Conservation (phyloP, 1,140 invertebrate species). For the Dysdera silvatica region DNA sequence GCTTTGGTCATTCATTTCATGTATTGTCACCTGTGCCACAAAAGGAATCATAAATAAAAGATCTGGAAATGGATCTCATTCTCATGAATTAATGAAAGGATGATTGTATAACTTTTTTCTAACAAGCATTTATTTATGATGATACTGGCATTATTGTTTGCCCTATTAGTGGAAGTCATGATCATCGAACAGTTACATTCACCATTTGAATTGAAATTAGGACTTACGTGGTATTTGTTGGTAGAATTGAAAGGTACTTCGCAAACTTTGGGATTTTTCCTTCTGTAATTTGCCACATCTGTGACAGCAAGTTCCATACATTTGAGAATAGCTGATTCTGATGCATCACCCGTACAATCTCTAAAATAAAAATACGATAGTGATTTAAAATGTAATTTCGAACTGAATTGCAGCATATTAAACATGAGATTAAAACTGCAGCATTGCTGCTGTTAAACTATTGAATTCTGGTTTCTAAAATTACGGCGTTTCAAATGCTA, state of each 20-base stretch:
- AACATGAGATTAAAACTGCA: no score
- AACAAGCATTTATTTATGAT: no score
- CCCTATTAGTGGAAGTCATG: no score
- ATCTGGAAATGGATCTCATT: constrained; percentile 36
- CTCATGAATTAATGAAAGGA: background rate
- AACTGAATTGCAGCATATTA: constrained; percentile 39
- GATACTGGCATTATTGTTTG: no score
- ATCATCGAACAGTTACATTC: background rate
- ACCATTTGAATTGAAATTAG: background rate
- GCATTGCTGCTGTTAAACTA: no score
- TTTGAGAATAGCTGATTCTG: constrained; percentile 42
- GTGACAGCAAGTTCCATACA: constrained; percentile 41
- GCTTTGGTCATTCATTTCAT: constrained; percentile 50
- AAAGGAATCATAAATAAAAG: constrained; percentile 38
- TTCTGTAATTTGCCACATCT: constrained; percentile 33
- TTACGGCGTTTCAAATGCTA: no score
- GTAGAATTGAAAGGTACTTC: constrained; percentile 49
- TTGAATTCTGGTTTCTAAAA: no score
- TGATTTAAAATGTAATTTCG: constrained; percentile 41
- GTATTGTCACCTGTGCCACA: constrained; percentile 46
- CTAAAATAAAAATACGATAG: constrained; percentile 36
- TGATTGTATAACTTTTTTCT: no score
- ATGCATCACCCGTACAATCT: constrained; percentile 41
- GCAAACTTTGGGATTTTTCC: constrained; percentile 36
- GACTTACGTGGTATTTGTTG: constrained; percentile 50